Percentiles rank a stretch among this genome's conserved stretches.
Conservation (phyloP, 2,797 vertebrate genomes). For the Acrossocheilus wenchowensis region DNA sequence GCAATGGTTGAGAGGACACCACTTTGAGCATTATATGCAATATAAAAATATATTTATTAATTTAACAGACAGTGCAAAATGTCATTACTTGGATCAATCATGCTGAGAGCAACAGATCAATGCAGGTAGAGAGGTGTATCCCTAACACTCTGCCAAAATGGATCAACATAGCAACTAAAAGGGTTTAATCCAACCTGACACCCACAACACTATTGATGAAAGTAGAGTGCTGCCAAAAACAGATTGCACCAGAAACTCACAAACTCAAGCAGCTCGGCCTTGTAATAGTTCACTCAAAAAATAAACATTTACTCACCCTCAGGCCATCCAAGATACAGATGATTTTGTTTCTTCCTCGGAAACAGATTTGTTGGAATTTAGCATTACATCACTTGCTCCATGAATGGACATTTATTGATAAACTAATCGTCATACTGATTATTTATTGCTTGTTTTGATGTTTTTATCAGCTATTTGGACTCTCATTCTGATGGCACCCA, state of each 20-base stretch:
- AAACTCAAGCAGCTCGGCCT: slow-evolving; percentile 14
- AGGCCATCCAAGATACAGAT: background rate
- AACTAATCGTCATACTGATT: background rate
- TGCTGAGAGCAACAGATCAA: slow-evolving; percentile 45
- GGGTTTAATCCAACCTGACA: slow-evolving; percentile 37
- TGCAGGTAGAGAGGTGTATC: slow-evolving; percentile 33
- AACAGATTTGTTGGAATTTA: background rate
- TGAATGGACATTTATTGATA: background rate
- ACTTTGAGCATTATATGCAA: slow-evolving; percentile 35
- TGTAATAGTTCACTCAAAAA: background rate
- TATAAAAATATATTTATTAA: slow-evolving; percentile 38
- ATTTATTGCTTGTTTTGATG: background rate
- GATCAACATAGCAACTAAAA: slow-evolving; percentile 46
- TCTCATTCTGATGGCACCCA: background rate
- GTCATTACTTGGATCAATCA: slow-evolving; percentile 36
- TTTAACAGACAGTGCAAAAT: slow-evolving; percentile 29
- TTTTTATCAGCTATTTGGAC: background rate
- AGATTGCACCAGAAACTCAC: background rate
- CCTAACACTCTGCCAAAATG: slow-evolving; percentile 32
- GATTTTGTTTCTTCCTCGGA: background rate
- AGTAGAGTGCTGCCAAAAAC: slow-evolving; percentile 26
- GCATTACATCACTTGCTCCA: background rate
- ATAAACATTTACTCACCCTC: background rate
- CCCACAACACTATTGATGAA: slow-evolving; percentile 27
- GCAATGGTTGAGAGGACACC: background rate